Percentiles rank a stretch among this genome's conserved stretches.
phyloP scores from a whole-genome alignment of 2,888 invertebrate genomes.

The Celastrina argiolus region DNA sequence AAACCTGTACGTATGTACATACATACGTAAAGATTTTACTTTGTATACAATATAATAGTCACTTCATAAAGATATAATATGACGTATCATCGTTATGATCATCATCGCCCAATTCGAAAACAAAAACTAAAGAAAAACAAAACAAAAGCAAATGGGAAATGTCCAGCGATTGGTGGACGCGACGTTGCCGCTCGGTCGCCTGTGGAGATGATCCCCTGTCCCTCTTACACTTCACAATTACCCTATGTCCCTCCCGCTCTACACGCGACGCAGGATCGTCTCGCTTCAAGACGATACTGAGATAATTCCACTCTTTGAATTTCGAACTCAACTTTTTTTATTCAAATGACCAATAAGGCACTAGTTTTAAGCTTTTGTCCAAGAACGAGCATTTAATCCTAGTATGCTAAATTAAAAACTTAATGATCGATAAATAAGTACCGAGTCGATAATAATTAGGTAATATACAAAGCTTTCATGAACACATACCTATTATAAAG shows the following conservation, averaged over 20 bases:
- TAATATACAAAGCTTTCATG: no score
- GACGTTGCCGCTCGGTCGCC: slow-evolving; percentile 69
- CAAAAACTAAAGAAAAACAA: slow-evolving; percentile 54
- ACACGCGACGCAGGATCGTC: slow-evolving; percentile 61
- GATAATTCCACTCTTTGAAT: slow-evolving; percentile 71
- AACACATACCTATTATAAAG: no score
- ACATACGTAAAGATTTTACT: no score
- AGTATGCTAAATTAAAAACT: no score
- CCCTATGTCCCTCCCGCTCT: slow-evolving; percentile 45
- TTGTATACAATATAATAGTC: no score
- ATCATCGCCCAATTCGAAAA: slow-evolving; percentile 34
- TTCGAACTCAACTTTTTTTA: slow-evolving; percentile 64
- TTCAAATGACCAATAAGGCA: slow-evolving; percentile 47
- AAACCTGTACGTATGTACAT: no score
- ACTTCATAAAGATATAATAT: no score
- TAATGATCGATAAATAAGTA: no score
- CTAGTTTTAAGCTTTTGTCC: slow-evolving; percentile 34
- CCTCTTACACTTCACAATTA: not conserved
- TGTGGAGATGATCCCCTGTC: slow-evolving; percentile 57
- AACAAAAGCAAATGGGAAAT: slow-evolving; percentile 49
- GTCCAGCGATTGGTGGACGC: slow-evolving; percentile 71
- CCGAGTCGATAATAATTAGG: no score
- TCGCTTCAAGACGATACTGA: slow-evolving; percentile 74
- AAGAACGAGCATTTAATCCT: not conserved
- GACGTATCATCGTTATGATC: slow-evolving; percentile 27